A percentile compares a stretch with the other conserved stretches of the same genome.
phyloP scores from a whole-genome alignment of 2,888 invertebrate genomes.

The Tetranychus truncatus region DNA sequence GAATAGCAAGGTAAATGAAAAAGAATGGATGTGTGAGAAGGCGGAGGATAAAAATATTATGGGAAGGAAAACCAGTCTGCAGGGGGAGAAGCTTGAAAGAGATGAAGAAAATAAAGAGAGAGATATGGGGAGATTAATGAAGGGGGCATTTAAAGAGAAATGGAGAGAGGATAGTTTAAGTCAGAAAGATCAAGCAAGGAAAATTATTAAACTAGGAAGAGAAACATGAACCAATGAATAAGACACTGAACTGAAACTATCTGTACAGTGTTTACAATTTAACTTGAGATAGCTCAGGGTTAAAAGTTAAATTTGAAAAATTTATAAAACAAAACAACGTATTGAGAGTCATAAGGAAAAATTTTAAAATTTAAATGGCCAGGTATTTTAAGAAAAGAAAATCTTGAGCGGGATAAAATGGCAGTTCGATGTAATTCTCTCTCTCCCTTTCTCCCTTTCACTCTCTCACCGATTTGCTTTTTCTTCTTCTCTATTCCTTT shows the following conservation, averaged over 20 bases:
- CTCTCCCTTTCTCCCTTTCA: not conserved
- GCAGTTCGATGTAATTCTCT: not conserved
- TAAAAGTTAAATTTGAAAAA: not conserved
- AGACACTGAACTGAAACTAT: not conserved
- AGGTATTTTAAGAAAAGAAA: not conserved
- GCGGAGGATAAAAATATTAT: not conserved
- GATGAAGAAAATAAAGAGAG: slow-evolving; percentile 3
- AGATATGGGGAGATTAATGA: slow-evolving; percentile 1
- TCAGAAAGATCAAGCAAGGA: not conserved
- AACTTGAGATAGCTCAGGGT: not conserved
- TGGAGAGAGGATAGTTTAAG: not conserved
- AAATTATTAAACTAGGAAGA: not conserved
- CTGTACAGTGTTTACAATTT: not conserved
- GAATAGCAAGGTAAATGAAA: not conserved
- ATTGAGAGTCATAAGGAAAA: not conserved
- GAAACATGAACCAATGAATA: not conserved
- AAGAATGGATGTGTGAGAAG: not conserved
- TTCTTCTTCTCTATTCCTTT: not conserved
- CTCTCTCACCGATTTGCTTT: not conserved
- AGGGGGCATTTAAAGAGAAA: not conserved
- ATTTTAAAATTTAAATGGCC: not conserved
- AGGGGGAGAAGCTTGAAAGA: not conserved
- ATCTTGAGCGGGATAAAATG: not conserved
- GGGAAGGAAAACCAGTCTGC: not conserved
- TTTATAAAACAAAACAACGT: not conserved